Evolutionary conservation across 2,113 vertebrate genomes (phyloP).

Genomic region (Pongo abelii): DNA sequence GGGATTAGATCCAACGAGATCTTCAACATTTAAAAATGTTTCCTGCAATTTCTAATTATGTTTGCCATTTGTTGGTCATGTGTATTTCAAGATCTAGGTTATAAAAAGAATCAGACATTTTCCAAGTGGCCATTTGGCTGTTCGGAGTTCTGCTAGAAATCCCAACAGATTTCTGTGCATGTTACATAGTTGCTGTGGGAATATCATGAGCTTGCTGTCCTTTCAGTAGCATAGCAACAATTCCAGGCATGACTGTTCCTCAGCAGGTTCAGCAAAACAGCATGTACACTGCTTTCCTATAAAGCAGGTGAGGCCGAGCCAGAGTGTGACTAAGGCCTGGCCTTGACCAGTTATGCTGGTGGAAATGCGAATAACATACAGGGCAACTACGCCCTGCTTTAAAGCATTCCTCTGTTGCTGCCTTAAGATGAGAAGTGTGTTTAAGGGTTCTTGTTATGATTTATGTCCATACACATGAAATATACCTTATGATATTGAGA

Average conservation of each 20-base stretch:
- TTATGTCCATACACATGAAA: not conserved
- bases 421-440: not conserved
- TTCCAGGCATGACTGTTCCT: not conserved
- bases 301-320: not conserved
- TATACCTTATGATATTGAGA: not conserved
- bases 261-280: not conserved
- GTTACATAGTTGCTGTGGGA: not conserved
- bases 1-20: not conserved
- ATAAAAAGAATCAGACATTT: not conserved
- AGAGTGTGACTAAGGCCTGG: not conserved
- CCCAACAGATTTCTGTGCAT: not conserved
- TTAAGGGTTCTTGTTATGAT: not conserved
- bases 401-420: not conserved
- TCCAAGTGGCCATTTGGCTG: not conserved
- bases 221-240: slow-evolving; percentile 42
- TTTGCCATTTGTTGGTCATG: not conserved
- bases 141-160: not conserved
- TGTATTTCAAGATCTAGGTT: not conserved
- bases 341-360: not conserved
- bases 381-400: not conserved
- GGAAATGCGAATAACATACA: not conserved
- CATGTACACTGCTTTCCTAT: not conserved
- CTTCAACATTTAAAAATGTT: not conserved
- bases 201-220: not conserved
- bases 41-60: not conserved